Percentiles rank a stretch among this genome's conserved stretches.
Conservation (phyloP, 1,140 invertebrate genomes). For the Brachionus paranguensis region DNA sequence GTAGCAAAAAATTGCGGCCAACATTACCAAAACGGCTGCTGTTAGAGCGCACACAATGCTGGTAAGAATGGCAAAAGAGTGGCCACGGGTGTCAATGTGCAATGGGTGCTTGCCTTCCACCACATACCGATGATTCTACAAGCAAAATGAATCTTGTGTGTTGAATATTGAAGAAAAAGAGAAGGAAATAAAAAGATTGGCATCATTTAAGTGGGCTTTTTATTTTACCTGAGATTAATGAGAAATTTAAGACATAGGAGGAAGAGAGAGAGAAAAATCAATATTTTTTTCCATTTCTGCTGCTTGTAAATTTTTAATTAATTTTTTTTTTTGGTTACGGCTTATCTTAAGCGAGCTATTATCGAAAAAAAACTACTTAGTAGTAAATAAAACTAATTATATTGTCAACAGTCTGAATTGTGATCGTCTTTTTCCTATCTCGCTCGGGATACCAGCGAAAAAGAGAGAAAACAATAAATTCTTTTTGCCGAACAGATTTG, state of each 20-base stretch:
- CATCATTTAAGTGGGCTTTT: not conserved
- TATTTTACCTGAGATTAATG: slow-evolving; percentile 1
- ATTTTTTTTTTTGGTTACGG: not conserved
- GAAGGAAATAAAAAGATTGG: not conserved
- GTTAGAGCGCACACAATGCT: not conserved
- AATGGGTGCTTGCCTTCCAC: not conserved
- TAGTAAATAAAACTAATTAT: slow-evolving; percentile 26
- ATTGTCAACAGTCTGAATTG: slow-evolving; percentile 15
- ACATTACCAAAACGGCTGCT: not conserved
- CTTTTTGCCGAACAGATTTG: not conserved
- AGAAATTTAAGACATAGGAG: not conserved
- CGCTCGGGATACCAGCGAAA: not conserved
- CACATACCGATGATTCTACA: not conserved
- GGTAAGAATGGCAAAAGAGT: not conserved
- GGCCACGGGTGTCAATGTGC: not conserved
- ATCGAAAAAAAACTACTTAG: slow-evolving; percentile 20
- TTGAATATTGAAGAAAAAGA: not conserved
- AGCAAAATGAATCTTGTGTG: not conserved
- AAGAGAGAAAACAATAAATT: not conserved
- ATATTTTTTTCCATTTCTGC: not conserved
- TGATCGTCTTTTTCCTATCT: not conserved
- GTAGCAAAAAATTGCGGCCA: not conserved
- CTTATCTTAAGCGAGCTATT: slow-evolving; percentile 6
- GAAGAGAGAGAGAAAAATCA: not conserved
- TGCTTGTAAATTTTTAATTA: slow-evolving; percentile 33